Base-by-base conservation (phyloP, 1,140 invertebrate species). In the Rhynchophorus ferrugineus region DNA sequence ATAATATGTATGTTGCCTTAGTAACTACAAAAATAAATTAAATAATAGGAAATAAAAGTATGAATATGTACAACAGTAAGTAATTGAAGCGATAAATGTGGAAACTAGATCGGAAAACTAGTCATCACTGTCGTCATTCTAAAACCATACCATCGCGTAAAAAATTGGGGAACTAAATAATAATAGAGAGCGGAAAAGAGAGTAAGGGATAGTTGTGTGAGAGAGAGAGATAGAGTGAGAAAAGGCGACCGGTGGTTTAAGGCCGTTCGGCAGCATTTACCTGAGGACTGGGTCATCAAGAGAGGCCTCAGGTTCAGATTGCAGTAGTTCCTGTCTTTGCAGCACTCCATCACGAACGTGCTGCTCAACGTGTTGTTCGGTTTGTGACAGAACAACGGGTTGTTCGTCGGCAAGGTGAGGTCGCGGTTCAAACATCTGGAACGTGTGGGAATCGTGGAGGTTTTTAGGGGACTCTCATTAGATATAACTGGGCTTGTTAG, bases 291-390 rank as follows among this genome's bases (percentile, higher is more conserved):
- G 61, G 64, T 62, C 56, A 66, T 70, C 61, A 76, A 69, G 58
- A 71, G 62, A 64, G 74, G 69, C 49, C 60, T 69, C 59, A 76
- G 68, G 43, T 71, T 61, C 55, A 62, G 68, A 68, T 78, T 78
- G 71, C 76, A 78, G 73, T 72, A 75, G 67, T 77, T 73, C 62
- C 65, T 66, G 56, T 69, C 60, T 67, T 77, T 76, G 74, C 83
- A 85, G 75, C 83, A 85, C 60, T 77, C 72, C 71, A 80, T 73
- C 68, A 75, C 73, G 69, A 78, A 76, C 58, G 72, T 74, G 62
- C 73, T 72, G 65, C 79, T 77, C 42, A 65, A 50, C 22, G 65
- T 58, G 45, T 59, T 64, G 37, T 66, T 59, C 22, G 39, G 19
- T 36, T 55, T 60, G 49, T 70, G 61, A 61, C 71, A 72, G 58